These are phyloP conservation scores for Megatriorchis doriae DNA, from an alignment of 2,113 vertebrate genomes.

Conservation along the genomic window DNA sequence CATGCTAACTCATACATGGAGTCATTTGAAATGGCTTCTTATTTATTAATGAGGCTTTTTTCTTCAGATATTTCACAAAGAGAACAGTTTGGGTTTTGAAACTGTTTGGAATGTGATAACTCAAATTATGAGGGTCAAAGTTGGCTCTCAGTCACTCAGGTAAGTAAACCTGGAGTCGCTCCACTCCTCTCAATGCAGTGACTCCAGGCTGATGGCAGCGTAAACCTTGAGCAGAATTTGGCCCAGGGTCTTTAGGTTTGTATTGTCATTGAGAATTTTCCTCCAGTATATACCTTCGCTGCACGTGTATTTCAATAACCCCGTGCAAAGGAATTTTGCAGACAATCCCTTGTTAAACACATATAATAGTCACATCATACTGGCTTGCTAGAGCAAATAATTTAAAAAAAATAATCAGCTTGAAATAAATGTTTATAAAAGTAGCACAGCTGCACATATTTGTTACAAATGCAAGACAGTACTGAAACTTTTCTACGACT, in stretches of 20 bases:
- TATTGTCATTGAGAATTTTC: neutral
- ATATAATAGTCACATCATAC: constrained; percentile 11
- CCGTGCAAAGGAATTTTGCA: neutral
- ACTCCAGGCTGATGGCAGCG: neutral
- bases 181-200: rapidly evolving
- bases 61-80: neutral
- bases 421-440: constrained; percentile 64
- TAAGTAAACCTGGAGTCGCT: neutral
- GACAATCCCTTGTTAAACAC: constrained; percentile 10
- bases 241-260: neutral
- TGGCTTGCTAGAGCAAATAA: constrained; percentile 26
- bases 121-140: neutral
- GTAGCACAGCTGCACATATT: constrained; percentile 65
- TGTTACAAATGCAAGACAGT: constrained; percentile 45
- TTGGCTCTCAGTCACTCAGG: neutral
- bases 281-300: neutral
- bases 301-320: neutral
- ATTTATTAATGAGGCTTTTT: constrained; percentile 52
- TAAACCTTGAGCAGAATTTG: neutral
- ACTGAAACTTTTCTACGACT: constrained; percentile 33
- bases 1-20: neutral
- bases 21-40: constrained; percentile 18
- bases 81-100: neutral
- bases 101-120: neutral
- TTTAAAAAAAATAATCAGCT: constrained; percentile 50